Percentiles rank a stretch among this genome's conserved stretches.
These are phyloP conservation scores for Andricus curvator DNA, from an alignment of 2,888 invertebrate genomes.

Conservation along the genomic window DNA sequence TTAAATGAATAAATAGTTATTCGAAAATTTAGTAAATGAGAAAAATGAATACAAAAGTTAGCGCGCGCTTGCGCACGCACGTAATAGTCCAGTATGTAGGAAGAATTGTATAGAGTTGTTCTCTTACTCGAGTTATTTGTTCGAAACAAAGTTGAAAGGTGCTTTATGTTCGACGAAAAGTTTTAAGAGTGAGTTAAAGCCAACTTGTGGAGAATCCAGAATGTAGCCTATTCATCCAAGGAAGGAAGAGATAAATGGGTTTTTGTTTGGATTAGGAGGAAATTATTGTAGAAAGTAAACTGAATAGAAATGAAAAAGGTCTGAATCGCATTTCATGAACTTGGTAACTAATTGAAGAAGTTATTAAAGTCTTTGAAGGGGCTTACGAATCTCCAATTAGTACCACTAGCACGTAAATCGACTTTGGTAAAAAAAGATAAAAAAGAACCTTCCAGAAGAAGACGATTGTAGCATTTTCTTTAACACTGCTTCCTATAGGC, in stretches of 20 bases:
- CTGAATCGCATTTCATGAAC: too few species aligned
- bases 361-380: background rate
- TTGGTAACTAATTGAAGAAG: background rate
- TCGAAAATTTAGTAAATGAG: too few species aligned
- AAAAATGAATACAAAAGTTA: too few species aligned
- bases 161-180: constrained; percentile 16
- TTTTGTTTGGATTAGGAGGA: background rate
- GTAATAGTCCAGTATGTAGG: too few species aligned
- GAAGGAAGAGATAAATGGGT: background rate
- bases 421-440: background rate
- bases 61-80: too few species aligned
- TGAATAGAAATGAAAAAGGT: background rate
- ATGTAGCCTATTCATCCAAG: background rate
- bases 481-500: background rate
- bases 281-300: background rate
- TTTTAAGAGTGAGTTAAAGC: constrained; percentile 15
- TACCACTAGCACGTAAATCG: background rate
- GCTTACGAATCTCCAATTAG: background rate
- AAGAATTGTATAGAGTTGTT: background rate
- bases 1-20: too few species aligned
- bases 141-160: background rate
- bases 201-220: background rate
- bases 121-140: background rate
- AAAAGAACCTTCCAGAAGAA: background rate
- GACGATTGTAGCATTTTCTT: background rate